phyloP scores from a whole-genome alignment of 2,113 vertebrate genomes.

The Verasper variegatus region DNA sequence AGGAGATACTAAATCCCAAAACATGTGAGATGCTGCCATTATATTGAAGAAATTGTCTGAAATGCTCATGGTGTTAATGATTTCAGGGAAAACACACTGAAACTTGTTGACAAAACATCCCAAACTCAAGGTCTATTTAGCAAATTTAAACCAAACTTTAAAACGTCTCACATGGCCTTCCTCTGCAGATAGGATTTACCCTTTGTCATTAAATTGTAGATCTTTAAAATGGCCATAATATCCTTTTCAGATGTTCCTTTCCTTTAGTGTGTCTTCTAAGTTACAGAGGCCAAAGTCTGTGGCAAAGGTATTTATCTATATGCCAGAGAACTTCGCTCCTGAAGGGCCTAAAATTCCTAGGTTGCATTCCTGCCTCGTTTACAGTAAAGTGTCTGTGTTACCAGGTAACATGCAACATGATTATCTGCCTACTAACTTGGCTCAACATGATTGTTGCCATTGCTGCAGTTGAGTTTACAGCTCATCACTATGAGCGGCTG shows the following conservation, averaged over 20 bases:
- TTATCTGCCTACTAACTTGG: not conserved
- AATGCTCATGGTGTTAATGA: constrained; percentile 1
- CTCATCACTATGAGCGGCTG: not conserved
- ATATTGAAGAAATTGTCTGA: not conserved
- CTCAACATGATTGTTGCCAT: not conserved
- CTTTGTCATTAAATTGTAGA: not conserved
- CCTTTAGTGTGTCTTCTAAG: not conserved
- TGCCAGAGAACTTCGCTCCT: not conserved
- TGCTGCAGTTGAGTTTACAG: not conserved
- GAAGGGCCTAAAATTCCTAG: not conserved
- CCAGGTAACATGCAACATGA: not conserved
- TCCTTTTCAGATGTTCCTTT: not conserved
- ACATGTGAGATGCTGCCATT: constrained; percentile 8
- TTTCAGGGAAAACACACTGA: not conserved
- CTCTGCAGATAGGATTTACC: not conserved
- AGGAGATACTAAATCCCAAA: not conserved
- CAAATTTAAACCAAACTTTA: not conserved
- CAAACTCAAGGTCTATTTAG: not conserved
- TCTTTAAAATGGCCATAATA: no score
- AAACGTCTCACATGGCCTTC: not conserved
- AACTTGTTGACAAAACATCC: not conserved
- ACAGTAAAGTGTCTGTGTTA: not conserved
- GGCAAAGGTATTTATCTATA: not conserved
- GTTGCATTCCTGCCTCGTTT: not conserved
- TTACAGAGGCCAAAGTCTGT: not conserved